phyloP scores from a whole-genome alignment of 2,113 vertebrate species.

The Leucopsar rothschildi region DNA sequence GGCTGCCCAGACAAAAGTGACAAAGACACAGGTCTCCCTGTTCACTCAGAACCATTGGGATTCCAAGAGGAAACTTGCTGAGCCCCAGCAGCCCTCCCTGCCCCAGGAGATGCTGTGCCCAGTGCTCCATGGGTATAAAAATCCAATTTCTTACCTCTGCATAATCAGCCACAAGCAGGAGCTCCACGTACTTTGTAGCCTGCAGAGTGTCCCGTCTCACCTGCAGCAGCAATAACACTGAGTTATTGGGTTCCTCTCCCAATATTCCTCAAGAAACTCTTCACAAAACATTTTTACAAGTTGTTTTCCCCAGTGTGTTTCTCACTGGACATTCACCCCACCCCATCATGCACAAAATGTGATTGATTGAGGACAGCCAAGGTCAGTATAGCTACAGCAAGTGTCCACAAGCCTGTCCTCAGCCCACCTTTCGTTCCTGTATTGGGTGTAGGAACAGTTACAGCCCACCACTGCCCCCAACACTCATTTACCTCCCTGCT shows the following conservation, averaged over 20 bases:
- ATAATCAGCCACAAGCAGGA: conserved; percentile 91
- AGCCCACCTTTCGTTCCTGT: not conserved
- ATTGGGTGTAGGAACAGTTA: fast-evolving
- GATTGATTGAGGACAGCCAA: not conserved
- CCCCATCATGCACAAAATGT: not conserved
- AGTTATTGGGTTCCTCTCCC: not conserved
- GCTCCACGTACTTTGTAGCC: conserved; percentile 90
- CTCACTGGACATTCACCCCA: not conserved
- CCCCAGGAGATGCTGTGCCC: not conserved
- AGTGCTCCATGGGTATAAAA: not conserved
- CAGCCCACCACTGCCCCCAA: not conserved
- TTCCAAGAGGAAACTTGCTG: not conserved
- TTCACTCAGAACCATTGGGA: not conserved
- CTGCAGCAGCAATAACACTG: conserved; percentile 62
- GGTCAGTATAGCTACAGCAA: not conserved
- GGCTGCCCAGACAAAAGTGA: not conserved
- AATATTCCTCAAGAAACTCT: not conserved
- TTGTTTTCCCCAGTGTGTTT: not conserved
- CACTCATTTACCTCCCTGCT: not conserved
- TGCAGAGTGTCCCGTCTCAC: conserved; percentile 82
- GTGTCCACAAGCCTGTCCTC: not conserved
- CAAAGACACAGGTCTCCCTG: not conserved
- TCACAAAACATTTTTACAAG: fast-evolving
- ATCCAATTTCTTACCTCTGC: conserved; percentile 83
- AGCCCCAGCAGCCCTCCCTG: not conserved